A percentile compares a stretch with the other conserved stretches of the same genome.
Conservation (phyloP, 23 tunicate species). For the Oikopleura vanhoeffeni region DNA sequence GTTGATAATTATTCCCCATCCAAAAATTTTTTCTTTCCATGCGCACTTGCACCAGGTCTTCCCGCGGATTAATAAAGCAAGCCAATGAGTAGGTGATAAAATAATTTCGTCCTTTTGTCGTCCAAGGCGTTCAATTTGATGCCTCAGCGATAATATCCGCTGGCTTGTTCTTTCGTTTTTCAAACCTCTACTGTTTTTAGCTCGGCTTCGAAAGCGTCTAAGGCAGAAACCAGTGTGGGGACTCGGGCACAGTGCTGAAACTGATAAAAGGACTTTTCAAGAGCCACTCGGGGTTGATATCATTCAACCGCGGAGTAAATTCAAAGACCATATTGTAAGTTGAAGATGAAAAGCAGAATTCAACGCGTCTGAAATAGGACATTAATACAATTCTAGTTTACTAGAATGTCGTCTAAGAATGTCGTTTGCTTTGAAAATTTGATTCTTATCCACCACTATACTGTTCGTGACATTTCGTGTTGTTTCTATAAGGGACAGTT, state of each 20-base stretch:
- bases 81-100: slow-evolving; percentile 46
- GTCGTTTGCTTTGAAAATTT: no score
- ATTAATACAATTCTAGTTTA: no score
- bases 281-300: slow-evolving; percentile 85
- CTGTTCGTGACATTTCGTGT: no score
- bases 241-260: slow-evolving; percentile 83
- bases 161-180: slow-evolving; percentile 46
- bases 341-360: slow-evolving; percentile 75
- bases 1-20: slow-evolving; percentile 81
- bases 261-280: slow-evolving; percentile 89
- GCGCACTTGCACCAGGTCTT: no score
- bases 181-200: slow-evolving; percentile 22
- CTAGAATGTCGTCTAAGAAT: no score
- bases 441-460: no score
- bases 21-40: slow-evolving; percentile 82
- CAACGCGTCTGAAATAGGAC: no score
- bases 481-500: no score
- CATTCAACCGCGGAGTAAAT: slow-evolving; percentile 71
- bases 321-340: slow-evolving; percentile 94
- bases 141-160: slow-evolving; percentile 64
- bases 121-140: slow-evolving; percentile 42
- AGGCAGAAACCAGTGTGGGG: slow-evolving; percentile 43
- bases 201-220: slow-evolving; percentile 24
- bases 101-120: slow-evolving; percentile 41
- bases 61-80: slow-evolving; percentile 51